Percentiles rank a stretch among this genome's conserved stretches.
Conservation (phyloP, 2,797 vertebrate species). For the Remorina albescens region DNA sequence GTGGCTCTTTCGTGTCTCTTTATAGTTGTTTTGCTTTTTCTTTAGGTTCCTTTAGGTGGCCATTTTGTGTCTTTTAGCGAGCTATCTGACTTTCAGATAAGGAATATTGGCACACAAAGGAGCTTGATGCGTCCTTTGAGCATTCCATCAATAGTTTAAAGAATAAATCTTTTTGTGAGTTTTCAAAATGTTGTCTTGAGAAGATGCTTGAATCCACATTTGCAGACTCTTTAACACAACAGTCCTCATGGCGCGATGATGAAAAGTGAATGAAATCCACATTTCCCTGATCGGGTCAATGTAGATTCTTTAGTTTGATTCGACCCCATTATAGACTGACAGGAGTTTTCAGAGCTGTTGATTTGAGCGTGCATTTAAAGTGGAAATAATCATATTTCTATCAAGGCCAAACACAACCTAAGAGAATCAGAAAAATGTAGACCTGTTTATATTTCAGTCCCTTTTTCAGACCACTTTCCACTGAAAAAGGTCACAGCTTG, state of each 20-base stretch:
- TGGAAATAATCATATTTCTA: constrained; percentile 42
- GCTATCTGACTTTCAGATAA: constrained; percentile 8
- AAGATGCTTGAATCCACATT: constrained; percentile 5
- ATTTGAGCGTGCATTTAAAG: constrained; percentile 8
- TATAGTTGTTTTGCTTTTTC: not conserved
- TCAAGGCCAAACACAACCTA: constrained; percentile 31
- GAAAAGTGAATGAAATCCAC: not conserved
- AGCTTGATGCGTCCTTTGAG: not conserved
- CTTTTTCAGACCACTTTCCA: constrained; percentile 34
- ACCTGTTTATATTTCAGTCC: constrained; percentile 38
- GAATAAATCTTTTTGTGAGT: not conserved
- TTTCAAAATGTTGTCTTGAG: not conserved
- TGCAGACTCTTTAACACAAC: not conserved
- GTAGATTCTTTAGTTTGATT: not conserved
- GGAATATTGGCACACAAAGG: constrained; percentile 3
- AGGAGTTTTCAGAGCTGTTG: constrained; percentile 17
- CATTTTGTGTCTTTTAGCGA: not conserved
- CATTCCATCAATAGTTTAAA: not conserved
- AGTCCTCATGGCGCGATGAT: not conserved
- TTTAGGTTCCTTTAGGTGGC: not conserved
- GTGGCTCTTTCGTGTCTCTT: not conserved
- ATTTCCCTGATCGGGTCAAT: not conserved
- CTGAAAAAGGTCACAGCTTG: constrained; percentile 10
- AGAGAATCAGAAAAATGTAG: constrained; percentile 54
- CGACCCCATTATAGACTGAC: not conserved